These are phyloP conservation scores for Trematomus bernacchii DNA, from an alignment of 2,797 vertebrate species.

Conservation along the genomic window DNA sequence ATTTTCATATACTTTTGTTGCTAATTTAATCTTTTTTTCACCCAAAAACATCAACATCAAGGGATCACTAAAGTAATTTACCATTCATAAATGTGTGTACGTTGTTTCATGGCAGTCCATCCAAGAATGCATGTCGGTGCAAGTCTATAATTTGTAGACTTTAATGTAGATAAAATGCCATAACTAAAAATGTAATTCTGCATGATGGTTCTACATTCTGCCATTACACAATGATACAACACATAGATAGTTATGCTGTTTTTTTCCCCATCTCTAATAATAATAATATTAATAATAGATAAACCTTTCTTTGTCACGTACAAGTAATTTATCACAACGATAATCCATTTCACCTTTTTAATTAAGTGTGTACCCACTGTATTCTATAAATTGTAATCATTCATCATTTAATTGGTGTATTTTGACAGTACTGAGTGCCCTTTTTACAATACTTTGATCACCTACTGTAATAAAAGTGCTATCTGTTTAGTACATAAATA, in stretches of 20 bases:
- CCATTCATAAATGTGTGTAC: no score
- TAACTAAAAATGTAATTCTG: background rate
- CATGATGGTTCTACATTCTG: background rate
- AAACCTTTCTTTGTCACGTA: slow-evolving; percentile 21
- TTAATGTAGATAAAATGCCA: background rate
- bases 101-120: no score
- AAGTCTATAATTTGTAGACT: background rate
- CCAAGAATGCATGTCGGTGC: no score
- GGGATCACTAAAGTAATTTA: no score
- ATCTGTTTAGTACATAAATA: slow-evolving; percentile 3
- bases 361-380: background rate
- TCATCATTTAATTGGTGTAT: slow-evolving; percentile 14
- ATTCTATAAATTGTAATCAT: background rate
- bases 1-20: no score
- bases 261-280: slow-evolving; percentile 4
- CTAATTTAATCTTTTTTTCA: no score
- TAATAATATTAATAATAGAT: slow-evolving; percentile 31
- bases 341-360: slow-evolving; percentile 17
- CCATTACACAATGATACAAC: background rate
- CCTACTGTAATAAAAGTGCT: background rate
- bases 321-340: slow-evolving; percentile 7
- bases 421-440: background rate
- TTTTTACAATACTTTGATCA: slow-evolving; percentile 14
- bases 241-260: background rate
- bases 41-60: no score